Evolutionary conservation across 2,888 invertebrate species (phyloP).

Genomic region (Lithophane leautieri): DNA sequence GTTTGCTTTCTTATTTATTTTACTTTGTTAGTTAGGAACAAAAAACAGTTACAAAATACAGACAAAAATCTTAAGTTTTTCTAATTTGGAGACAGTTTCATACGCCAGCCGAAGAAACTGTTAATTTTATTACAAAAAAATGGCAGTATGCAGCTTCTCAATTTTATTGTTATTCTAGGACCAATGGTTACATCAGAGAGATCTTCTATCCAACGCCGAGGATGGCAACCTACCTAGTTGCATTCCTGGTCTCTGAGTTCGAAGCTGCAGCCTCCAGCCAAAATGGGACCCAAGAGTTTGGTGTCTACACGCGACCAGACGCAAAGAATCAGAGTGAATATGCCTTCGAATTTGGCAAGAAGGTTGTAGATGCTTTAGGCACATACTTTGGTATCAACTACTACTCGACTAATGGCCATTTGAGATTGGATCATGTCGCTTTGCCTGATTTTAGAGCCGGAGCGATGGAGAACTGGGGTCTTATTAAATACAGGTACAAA

Average conservation of each 20-base stretch:
- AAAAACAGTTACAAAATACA: neutral
- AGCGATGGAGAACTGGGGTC: slow-evolving; percentile 98
- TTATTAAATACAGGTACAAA: slow-evolving; percentile 93
- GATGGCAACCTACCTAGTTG: slow-evolving; percentile 96
- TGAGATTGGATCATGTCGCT: slow-evolving; percentile 96
- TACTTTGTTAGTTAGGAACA: neutral
- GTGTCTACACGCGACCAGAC: slow-evolving; percentile 93
- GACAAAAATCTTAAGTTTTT: neutral
- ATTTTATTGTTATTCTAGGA: slow-evolving; percentile 69
- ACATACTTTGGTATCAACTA: slow-evolving; percentile 91
- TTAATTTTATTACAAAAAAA: neutral
- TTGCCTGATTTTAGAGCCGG: slow-evolving; percentile 95
- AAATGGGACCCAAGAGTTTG: slow-evolving; percentile 81
- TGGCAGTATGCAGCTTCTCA: neutral
- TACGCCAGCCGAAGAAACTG: neutral
- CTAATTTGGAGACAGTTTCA: neutral
- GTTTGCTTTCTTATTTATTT: neutral
- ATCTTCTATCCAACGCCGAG: slow-evolving; percentile 91
- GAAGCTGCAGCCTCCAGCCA: slow-evolving; percentile 76
- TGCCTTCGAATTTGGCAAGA: slow-evolving; percentile 91
- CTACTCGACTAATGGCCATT: slow-evolving; percentile 88
- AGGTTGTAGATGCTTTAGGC: slow-evolving; percentile 87
- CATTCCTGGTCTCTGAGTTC: slow-evolving; percentile 95
- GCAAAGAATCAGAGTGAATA: slow-evolving; percentile 92
- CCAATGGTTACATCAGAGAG: slow-evolving; percentile 91